These are phyloP conservation scores for Pelodytes ibericus DNA, from an alignment of 2,797 vertebrate genomes.

Conservation along the genomic window DNA sequence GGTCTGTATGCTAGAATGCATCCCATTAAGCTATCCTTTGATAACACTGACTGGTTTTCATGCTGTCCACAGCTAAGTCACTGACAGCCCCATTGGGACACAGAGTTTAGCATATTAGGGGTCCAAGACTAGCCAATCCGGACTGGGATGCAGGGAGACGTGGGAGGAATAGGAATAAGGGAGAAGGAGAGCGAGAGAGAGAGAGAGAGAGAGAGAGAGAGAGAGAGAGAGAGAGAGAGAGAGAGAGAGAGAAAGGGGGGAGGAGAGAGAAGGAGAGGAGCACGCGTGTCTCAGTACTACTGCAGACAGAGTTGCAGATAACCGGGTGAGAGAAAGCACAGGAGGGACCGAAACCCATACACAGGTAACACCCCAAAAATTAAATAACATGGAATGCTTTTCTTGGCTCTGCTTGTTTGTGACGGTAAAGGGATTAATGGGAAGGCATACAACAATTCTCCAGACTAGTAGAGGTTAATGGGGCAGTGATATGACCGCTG, in stretches of 20 bases:
- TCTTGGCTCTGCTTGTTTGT: not conserved
- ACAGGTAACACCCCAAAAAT: slow-evolving; percentile 39
- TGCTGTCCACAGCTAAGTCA: slow-evolving; percentile 27
- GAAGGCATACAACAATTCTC: not conserved
- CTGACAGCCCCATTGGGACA: slow-evolving; percentile 18
- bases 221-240: slow-evolving; percentile 3
- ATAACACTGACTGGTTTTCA: slow-evolving; percentile 3
- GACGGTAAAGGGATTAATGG: not conserved
- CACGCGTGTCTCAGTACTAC: slow-evolving; percentile 49
- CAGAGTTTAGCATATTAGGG: slow-evolving; percentile 42
- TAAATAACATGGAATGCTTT: not conserved
- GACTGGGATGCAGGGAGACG: slow-evolving; percentile 52
- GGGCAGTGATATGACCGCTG: not conserved
- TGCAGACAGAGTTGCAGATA: slow-evolving; percentile 56
- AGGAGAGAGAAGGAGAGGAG: slow-evolving; percentile 22
- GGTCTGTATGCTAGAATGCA: not conserved
- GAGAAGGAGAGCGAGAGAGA: not conserved
- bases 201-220: slow-evolving; percentile 1
- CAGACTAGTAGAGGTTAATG: not conserved
- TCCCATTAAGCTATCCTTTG: not conserved
- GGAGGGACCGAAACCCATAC: slow-evolving; percentile 9
- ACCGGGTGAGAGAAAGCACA: slow-evolving; percentile 16
- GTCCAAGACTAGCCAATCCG: slow-evolving; percentile 24
- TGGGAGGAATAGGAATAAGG: slow-evolving; percentile 51
- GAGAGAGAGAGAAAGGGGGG: too few species aligned